Conservation (phyloP, 2,113 vertebrate genomes). For the Australoheros scitulus region DNA sequence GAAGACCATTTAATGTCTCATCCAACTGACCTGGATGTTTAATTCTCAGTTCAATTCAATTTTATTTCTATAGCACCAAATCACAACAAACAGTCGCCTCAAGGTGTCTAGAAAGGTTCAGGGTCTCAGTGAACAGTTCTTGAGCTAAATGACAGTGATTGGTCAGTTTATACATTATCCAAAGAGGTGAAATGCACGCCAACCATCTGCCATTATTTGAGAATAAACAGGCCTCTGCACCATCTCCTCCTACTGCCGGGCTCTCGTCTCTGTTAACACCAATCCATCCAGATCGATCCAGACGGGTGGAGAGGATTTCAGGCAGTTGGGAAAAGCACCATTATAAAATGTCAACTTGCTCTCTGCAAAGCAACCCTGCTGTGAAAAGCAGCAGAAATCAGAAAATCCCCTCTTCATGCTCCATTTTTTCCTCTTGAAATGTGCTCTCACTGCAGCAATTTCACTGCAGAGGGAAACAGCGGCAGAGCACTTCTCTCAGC, state of each 20-base stretch:
- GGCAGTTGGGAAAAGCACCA: background rate
- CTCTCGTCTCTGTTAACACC: background rate
- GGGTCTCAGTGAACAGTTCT: background rate
- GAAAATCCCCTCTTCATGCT: slow-evolving; percentile 35
- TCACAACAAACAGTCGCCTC: too few relatives aligned
- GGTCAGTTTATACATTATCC: background rate
- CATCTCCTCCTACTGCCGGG: background rate
- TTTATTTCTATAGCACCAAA: too few relatives aligned
- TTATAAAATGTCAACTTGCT: background rate
- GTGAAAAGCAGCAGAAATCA: slow-evolving; percentile 27
- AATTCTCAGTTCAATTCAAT: background rate
- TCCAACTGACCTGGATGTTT: background rate
- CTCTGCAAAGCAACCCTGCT: background rate
- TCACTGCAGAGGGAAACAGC: slow-evolving; percentile 8
- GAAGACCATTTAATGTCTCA: background rate
- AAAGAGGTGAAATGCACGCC: background rate
- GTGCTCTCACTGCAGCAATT: slow-evolving; percentile 38
- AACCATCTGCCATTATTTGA: background rate
- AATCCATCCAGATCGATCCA: background rate
- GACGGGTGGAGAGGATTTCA: background rate
- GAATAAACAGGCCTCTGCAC: background rate
- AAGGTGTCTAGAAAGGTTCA: background rate
- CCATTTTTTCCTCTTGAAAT: slow-evolving; percentile 33
- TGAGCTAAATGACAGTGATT: background rate
- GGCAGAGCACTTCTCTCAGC: slow-evolving; percentile 25